Evolutionary conservation across 2,113 vertebrate species (phyloP).

Genomic region (Tringa solitaria): DNA sequence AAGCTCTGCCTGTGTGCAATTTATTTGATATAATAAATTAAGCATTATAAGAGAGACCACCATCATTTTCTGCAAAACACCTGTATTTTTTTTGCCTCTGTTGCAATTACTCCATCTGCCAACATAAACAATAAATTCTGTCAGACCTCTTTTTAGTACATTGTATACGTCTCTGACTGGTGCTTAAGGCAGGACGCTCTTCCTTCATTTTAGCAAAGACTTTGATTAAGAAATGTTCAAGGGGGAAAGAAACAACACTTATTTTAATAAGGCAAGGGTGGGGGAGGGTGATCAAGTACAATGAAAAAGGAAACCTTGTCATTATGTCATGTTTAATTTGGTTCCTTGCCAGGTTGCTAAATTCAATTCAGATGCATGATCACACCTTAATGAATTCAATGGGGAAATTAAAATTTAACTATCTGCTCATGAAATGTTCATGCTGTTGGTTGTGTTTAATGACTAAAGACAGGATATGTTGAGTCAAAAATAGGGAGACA

Average conservation of each 20-base stretch:
- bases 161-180: neutral
- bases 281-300: neutral
- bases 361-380: constrained; percentile 5
- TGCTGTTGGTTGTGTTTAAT: constrained; percentile 32
- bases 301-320: constrained; percentile 14
- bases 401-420: constrained; percentile 41
- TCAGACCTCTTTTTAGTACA: neutral
- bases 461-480: neutral
- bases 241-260: neutral
- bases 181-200: neutral
- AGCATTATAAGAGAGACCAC: neutral
- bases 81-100: neutral
- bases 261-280: neutral
- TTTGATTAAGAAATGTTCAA: neutral
- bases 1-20: neutral
- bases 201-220: neutral
- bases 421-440: constrained; percentile 43
- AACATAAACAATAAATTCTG: constrained; percentile 19
- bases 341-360: constrained; percentile 39
- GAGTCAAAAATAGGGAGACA: neutral
- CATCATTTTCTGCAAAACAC: neutral
- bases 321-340: constrained; percentile 33
- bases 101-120: constrained; percentile 31
- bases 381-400: constrained; percentile 30
- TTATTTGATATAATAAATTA: constrained; percentile 13